Conservation (phyloP, 1,140 invertebrate genomes). For the Drosophila varians region DNA sequence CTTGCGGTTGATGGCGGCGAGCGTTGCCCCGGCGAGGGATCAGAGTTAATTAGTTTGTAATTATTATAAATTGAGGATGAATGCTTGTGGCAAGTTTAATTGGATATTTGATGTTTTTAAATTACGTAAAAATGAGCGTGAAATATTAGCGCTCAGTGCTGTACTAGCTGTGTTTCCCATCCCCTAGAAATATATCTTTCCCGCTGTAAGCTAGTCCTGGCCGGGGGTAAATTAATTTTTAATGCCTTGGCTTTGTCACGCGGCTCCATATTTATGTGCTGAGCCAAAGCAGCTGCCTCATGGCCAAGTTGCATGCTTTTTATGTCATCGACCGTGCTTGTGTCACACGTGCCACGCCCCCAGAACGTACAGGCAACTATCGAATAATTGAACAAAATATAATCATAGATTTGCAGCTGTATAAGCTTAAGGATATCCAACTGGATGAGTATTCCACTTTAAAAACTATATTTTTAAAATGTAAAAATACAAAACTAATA, state of each 20-base stretch:
- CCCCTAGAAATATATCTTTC: background rate
- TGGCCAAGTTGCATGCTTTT: conserved; percentile 30
- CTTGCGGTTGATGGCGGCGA: conserved; percentile 57
- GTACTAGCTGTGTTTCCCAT: background rate
- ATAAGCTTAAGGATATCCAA: no score
- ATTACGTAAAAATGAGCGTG: conserved; percentile 68
- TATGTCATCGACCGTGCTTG: conserved; percentile 66
- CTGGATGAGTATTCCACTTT: background rate
- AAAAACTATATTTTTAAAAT: background rate
- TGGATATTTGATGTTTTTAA: conserved; percentile 81
- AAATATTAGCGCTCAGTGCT: conserved; percentile 51
- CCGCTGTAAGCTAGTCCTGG: conserved; percentile 54
- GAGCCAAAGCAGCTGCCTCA: conserved; percentile 56
- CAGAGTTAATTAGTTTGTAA: conserved; percentile 82
- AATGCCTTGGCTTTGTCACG: conserved; percentile 69
- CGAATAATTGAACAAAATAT: background rate
- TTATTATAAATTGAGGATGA: conserved; percentile 83
- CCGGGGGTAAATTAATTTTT: conserved; percentile 76
- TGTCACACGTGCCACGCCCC: conserved; percentile 74
- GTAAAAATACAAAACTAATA: background rate
- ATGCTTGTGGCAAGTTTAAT: conserved; percentile 82
- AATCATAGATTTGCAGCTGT: no score
- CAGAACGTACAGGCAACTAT: conserved; percentile 9
- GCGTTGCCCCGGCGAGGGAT: conserved; percentile 68
- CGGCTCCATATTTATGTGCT: conserved; percentile 64